phyloP scores from a whole-genome alignment of 2,113 vertebrate species.

The Eidolon helvum region DNA sequence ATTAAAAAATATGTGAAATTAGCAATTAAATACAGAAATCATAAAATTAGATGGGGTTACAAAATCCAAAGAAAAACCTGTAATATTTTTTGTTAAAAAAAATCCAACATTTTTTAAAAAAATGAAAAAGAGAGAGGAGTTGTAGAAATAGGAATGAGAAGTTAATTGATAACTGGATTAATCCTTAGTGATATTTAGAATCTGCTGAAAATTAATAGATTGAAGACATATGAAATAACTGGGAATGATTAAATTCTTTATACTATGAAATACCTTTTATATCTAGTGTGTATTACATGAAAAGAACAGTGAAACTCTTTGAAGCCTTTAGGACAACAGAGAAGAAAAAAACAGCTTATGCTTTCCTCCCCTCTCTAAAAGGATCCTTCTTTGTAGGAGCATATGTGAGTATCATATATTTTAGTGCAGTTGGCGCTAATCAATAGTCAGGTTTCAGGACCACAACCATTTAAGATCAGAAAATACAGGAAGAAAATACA shows the following conservation, averaged over 20 bases:
- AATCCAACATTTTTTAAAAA: not conserved
- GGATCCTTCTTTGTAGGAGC: not conserved
- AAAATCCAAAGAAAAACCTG: not conserved
- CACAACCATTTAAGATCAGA: constrained; percentile 38
- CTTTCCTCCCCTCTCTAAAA: not conserved
- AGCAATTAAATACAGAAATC: not conserved
- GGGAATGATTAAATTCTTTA: not conserved
- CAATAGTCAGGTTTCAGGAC: not conserved
- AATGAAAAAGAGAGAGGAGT: not conserved
- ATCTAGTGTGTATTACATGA: not conserved
- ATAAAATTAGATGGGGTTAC: not conserved
- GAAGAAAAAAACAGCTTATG: not conserved
- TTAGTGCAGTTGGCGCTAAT: constrained; percentile 2
- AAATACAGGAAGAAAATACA: constrained; percentile 38
- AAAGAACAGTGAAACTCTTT: not conserved
- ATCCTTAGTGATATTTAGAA: not conserved
- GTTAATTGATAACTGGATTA: constrained; percentile 8
- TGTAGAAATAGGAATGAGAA: constrained; percentile 1
- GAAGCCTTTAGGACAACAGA: not conserved
- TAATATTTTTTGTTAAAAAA: constrained; percentile 34
- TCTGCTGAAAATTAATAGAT: not conserved
- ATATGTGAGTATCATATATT: not conserved
- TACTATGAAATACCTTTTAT: not conserved
- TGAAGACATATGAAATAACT: not conserved
- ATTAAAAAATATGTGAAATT: not conserved